A percentile compares a stretch with the other conserved stretches of the same genome.
These are phyloP conservation scores for Pammene fasciana DNA, from an alignment of 2,888 invertebrate genomes.

Conservation along the genomic window DNA sequence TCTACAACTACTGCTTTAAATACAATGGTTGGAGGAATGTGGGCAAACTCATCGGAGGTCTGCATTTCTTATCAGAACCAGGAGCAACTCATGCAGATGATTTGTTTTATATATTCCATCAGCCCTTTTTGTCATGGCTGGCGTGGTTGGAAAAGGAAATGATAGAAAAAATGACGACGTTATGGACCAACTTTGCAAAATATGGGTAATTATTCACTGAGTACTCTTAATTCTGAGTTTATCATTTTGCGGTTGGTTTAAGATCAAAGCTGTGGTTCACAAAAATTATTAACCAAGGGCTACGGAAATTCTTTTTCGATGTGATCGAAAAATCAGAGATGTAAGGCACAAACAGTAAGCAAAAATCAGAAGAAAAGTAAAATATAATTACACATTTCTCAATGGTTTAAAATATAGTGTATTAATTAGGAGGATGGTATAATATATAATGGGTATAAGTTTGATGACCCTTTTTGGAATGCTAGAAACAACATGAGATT, in stretches of 20 bases:
- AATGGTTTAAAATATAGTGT: too few species aligned
- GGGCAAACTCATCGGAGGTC: constrained; percentile 50
- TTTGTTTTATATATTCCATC: constrained; percentile 68
- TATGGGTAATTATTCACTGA: constrained; percentile 30
- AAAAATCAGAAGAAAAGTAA: too few species aligned
- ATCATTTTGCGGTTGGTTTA: too few species aligned
- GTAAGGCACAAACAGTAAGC: too few species aligned
- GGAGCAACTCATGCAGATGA: constrained; percentile 72
- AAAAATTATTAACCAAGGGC: too few species aligned
- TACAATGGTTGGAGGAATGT: constrained; percentile 63
- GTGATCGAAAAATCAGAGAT: not conserved
- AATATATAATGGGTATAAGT: too few species aligned
- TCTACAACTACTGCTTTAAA: constrained; percentile 64
- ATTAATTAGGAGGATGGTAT: too few species aligned
- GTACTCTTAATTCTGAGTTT: too few species aligned
- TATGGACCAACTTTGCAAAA: constrained; percentile 44
- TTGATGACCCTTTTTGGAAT: too few species aligned
- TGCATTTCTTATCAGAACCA: constrained; percentile 46
- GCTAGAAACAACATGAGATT: too few species aligned
- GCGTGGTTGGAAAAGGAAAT: constrained; percentile 58
- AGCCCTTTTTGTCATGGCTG: constrained; percentile 52
- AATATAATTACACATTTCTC: too few species aligned
- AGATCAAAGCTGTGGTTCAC: too few species aligned
- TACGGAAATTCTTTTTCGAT: not conserved
- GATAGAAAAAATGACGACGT: constrained; percentile 41